These are phyloP conservation scores for Heliconius congener DNA, from an alignment of 1,140 invertebrate species.

Conservation along the genomic window DNA sequence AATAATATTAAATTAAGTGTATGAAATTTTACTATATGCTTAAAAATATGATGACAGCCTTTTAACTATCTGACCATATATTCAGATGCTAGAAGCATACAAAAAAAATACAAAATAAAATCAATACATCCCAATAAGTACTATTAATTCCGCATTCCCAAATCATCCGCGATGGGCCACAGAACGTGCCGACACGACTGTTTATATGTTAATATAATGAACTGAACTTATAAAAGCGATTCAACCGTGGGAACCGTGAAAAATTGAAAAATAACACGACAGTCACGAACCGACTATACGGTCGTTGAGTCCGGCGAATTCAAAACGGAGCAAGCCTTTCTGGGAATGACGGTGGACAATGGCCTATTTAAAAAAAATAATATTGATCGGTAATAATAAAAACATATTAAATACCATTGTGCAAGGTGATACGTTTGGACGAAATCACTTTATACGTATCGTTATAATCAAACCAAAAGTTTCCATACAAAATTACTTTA, in stretches of 20 bases:
- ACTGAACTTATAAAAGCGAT: conserved; percentile 13
- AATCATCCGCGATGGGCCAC: conserved; percentile 14
- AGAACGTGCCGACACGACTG: conserved; percentile 23
- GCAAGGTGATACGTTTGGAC: conserved; percentile 19
- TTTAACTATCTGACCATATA: no score
- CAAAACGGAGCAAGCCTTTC: conserved; percentile 29
- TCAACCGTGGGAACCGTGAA: conserved; percentile 23
- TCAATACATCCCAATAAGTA: background rate
- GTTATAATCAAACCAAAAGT: background rate
- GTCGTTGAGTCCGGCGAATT: conserved; percentile 20
- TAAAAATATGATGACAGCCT: no score
- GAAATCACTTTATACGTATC: background rate
- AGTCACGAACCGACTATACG: conserved; percentile 44
- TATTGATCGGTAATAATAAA: conserved; percentile 28
- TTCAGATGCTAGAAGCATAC: no score
- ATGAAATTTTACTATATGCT: no score
- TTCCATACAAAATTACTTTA: no score
- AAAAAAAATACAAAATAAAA: background rate
- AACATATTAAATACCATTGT: conserved; percentile 17
- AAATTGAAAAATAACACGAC: conserved; percentile 39
- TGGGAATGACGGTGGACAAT: conserved; percentile 36
- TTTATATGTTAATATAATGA: conserved; percentile 31
- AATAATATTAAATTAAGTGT: no score
- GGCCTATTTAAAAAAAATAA: conserved; percentile 19
- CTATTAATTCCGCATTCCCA: conserved; percentile 17